These are phyloP conservation scores for Progne subis DNA, from an alignment of 2,113 vertebrate species.

Conservation along the genomic window DNA sequence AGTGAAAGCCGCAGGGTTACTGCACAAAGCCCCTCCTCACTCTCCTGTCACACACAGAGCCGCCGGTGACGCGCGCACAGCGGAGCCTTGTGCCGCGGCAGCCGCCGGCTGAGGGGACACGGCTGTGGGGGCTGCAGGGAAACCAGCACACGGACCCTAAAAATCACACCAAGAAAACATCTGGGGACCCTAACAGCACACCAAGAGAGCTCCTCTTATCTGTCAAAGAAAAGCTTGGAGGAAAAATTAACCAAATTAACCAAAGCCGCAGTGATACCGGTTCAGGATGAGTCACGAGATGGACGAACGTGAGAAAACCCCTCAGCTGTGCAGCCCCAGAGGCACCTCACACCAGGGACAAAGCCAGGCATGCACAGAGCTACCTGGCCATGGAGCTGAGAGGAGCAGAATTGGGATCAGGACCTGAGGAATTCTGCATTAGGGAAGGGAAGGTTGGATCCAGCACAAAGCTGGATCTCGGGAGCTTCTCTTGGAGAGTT, in stretches of 20 bases:
- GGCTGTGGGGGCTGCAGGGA: not conserved
- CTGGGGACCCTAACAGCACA: not conserved
- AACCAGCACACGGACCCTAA: accelerated
- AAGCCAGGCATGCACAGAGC: accelerated
- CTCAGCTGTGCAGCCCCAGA: not conserved
- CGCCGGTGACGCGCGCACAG: accelerated
- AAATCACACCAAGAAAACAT: not conserved
- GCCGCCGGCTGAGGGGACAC: not conserved
- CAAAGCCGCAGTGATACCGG: accelerated
- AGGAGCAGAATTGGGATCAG: not conserved
- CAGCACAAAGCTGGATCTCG: not conserved
- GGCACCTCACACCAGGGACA: not conserved
- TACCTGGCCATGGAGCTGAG: not conserved
- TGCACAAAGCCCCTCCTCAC: not conserved
- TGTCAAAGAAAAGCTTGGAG: not conserved
- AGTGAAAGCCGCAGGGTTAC: accelerated
- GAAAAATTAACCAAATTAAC: not conserved
- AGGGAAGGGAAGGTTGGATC: not conserved
- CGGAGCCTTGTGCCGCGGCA: not conserved
- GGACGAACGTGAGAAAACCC: accelerated
- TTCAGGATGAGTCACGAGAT: accelerated
- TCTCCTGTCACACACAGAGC: not conserved
- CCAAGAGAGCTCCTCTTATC: not conserved
- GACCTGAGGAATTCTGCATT: accelerated
- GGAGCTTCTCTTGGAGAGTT: not conserved